These are phyloP conservation scores for Erythrocercus mccallii DNA, from an alignment of 2,113 vertebrate genomes.

Conservation along the genomic window DNA sequence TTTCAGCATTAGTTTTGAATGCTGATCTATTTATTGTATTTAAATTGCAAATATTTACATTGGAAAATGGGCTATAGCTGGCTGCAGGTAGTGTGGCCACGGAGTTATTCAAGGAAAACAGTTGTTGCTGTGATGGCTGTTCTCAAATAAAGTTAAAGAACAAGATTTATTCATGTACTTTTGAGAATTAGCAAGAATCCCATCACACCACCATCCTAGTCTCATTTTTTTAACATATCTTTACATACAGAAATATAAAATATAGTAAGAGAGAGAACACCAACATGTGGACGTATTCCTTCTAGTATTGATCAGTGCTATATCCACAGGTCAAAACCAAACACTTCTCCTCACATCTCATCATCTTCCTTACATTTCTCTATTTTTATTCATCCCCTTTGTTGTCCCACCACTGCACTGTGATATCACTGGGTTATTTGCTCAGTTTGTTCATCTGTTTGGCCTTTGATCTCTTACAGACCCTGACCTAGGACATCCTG, in stretches of 20 bases:
- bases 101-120: background rate
- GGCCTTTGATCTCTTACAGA: background rate
- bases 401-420: background rate
- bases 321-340: background rate
- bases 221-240: background rate
- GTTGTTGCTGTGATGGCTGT: background rate
- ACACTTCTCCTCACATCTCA: background rate
- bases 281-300: background rate
- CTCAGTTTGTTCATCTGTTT: background rate
- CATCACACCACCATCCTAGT: background rate
- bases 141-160: background rate
- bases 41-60: background rate
- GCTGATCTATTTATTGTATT: background rate
- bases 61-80: background rate
- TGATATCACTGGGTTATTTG: background rate
- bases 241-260: background rate
- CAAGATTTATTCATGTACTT: background rate
- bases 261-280: background rate
- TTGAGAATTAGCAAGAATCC: background rate
- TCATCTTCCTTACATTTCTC: background rate
- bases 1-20: background rate
- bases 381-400: background rate
- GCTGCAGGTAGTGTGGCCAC: background rate
- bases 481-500: background rate
- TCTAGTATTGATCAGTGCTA: background rate